phyloP scores from a whole-genome alignment of 2,113 vertebrate genomes.

The Budorcas taxicolor region DNA sequence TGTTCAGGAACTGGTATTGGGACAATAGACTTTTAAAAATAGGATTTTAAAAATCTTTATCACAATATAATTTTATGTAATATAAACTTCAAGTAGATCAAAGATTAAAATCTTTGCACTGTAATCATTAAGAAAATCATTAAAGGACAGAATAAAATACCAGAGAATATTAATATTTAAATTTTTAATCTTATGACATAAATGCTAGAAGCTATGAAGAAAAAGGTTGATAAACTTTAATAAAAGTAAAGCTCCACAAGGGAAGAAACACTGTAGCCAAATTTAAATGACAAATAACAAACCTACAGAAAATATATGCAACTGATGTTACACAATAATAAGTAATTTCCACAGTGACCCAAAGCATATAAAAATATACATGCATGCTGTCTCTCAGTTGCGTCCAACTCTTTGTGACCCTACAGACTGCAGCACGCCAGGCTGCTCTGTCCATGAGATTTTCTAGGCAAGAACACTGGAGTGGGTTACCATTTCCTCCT shows the following conservation, averaged over 20 bases:
- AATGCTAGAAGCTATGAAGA: not conserved
- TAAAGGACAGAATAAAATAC: not conserved
- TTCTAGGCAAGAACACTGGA: not conserved
- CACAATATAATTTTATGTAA: not conserved
- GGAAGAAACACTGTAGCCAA: not conserved
- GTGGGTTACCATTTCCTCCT: not conserved
- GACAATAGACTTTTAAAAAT: not conserved
- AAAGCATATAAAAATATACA: not conserved
- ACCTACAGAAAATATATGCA: not conserved
- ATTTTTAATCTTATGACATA: constrained; percentile 3
- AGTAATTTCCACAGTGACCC: not conserved
- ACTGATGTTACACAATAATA: not conserved
- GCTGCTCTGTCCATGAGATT: not conserved
- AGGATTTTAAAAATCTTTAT: not conserved
- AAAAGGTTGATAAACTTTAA: not conserved
- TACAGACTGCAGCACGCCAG: not conserved
- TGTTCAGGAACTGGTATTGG: not conserved
- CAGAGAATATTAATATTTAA: not conserved
- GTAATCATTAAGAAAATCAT: not conserved
- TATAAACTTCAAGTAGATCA: not conserved
- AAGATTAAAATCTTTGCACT: not conserved
- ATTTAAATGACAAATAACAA: not conserved
- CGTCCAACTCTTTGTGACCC: not conserved
- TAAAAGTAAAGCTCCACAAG: not conserved
- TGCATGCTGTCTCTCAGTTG: not conserved